Evolutionary conservation across 2,888 invertebrate genomes (phyloP).

Genomic region (Strigamia transsilvanica): DNA sequence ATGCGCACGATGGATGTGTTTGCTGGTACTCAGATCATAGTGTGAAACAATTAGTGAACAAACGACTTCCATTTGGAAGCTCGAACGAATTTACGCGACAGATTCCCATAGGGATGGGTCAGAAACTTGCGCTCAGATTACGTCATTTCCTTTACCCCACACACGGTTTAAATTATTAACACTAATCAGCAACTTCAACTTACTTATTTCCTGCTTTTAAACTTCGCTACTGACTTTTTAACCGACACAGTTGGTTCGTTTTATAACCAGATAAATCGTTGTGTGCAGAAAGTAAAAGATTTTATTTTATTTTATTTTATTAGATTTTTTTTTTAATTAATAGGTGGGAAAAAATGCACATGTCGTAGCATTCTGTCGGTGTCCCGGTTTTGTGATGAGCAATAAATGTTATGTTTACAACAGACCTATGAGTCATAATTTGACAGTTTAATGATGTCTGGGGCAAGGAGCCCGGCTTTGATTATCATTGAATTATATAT

Average conservation of each 20-base stretch:
- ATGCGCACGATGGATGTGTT: too few relatives aligned
- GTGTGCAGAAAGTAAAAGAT: too few relatives aligned
- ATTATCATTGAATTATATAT: conserved; percentile 15
- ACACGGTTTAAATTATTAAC: conserved; percentile 29
- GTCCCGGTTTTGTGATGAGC: conserved; percentile 12
- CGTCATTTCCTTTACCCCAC: conserved; percentile 1
- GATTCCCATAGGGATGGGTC: neutral
- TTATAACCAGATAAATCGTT: neutral
- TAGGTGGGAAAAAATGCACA: neutral
- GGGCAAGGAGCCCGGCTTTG: neutral
- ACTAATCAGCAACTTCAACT: neutral
- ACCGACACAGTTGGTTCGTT: neutral
- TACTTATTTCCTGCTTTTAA: neutral
- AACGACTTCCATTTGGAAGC: neutral
- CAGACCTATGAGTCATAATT: conserved; percentile 17
- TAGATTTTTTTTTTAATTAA: neutral
- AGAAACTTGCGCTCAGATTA: neutral
- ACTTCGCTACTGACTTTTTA: neutral
- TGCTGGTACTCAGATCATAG: neutral
- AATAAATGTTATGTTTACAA: conserved; percentile 7
- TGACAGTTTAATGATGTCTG: conserved; percentile 20
- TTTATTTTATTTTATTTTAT: too few relatives aligned
- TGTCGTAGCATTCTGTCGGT: conserved; percentile 8
- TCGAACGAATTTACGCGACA: conserved; percentile 4
- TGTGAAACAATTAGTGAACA: neutral